Conservation (phyloP, 2,888 invertebrate genomes). For the Margaritifera margaritifera region DNA sequence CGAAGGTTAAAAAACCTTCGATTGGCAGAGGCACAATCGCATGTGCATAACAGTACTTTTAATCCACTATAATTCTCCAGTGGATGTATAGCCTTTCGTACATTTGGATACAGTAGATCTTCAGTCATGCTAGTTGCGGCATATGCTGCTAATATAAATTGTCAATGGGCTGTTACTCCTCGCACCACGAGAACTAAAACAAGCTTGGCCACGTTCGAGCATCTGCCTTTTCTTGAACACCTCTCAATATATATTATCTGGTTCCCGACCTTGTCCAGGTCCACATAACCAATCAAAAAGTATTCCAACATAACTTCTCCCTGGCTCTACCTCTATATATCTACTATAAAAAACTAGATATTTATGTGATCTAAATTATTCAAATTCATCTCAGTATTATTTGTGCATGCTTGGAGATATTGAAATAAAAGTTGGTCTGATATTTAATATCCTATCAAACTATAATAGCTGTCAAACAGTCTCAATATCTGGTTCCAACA, state of each 20-base stretch:
- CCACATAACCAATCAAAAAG: too few relatives aligned
- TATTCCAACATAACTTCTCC: too few relatives aligned
- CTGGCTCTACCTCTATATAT: too few relatives aligned
- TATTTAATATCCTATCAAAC: too few relatives aligned
- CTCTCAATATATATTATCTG: background rate
- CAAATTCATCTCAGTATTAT: too few relatives aligned
- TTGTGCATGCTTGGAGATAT: too few relatives aligned
- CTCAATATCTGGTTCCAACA: too few relatives aligned
- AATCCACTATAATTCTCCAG: conserved; percentile 23
- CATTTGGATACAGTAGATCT: conserved; percentile 32
- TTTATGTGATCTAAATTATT: too few relatives aligned
- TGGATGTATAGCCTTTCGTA: conserved; percentile 33
- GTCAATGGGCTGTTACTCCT: conserved; percentile 17
- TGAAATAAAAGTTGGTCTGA: too few relatives aligned
- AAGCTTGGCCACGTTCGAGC: conserved; percentile 19
- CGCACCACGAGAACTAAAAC: conserved; percentile 28
- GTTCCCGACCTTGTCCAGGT: background rate
- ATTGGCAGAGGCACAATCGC: conserved; percentile 40
- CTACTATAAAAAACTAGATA: too few relatives aligned
- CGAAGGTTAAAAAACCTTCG: conserved; percentile 28
- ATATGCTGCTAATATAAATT: conserved; percentile 34
- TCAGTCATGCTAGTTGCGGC: conserved; percentile 27
- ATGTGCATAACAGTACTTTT: conserved; percentile 24
- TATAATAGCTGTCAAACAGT: too few relatives aligned
- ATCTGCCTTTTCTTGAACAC: background rate